phyloP scores from a whole-genome alignment of 2,113 vertebrate species.

The Neofelis nebulosa region DNA sequence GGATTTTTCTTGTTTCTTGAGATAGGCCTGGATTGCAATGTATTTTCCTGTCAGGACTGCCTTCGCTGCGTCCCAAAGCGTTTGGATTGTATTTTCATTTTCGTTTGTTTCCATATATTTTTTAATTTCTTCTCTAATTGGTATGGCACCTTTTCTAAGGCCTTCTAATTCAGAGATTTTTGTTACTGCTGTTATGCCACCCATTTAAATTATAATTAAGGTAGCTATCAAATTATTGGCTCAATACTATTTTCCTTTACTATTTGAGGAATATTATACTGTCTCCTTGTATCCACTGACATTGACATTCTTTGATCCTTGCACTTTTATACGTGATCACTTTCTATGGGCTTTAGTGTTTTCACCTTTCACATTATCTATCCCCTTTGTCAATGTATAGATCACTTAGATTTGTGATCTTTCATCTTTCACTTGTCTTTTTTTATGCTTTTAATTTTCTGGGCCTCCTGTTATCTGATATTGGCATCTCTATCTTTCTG shows the following conservation, averaged over 20 bases:
- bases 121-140: too few species aligned
- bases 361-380: neutral
- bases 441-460: neutral
- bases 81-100: too few species aligned
- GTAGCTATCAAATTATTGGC: neutral
- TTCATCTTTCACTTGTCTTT: neutral
- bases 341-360: neutral
- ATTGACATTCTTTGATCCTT: neutral
- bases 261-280: neutral
- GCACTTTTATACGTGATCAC: neutral
- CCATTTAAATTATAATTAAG: neutral
- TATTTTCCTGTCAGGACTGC: too few species aligned
- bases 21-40: too few species aligned
- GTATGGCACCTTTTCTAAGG: neutral
- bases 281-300: neutral
- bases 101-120: too few species aligned
- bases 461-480: neutral
- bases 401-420: neutral
- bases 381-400: neutral
- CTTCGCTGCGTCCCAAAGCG: too few species aligned
- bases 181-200: neutral
- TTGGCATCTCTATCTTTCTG: neutral
- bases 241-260: neutral
- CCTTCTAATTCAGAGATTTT: neutral
- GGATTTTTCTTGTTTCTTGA: too few species aligned